A percentile compares a stretch with the other conserved stretches of the same genome.
Evolutionary conservation across 1,140 invertebrate species (phyloP).

Genomic region (Mycetomoellerius zeteki): DNA sequence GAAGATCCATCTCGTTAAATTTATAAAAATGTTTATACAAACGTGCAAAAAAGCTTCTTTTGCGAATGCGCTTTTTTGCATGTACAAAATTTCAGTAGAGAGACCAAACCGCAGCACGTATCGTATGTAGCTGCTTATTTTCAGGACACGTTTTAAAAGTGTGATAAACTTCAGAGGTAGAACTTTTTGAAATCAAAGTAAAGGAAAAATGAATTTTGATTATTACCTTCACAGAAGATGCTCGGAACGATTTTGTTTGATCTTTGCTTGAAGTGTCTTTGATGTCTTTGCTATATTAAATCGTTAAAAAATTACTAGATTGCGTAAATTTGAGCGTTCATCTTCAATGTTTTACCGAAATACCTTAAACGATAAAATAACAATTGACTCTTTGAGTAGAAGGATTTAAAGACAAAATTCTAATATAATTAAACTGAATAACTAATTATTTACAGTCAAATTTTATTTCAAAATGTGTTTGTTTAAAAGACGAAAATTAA

Average conservation of each 20-base stretch:
- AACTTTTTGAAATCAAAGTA: constrained; percentile 39
- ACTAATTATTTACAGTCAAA: background rate
- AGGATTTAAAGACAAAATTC: background rate
- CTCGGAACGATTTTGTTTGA: background rate
- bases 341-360: background rate
- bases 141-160: constrained; percentile 10
- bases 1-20: background rate
- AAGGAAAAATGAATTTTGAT: constrained; percentile 39
- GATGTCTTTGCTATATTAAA: background rate
- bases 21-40: background rate
- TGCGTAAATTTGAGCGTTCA: background rate
- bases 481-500: background rate
- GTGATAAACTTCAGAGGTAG: constrained; percentile 21
- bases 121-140: constrained; percentile 29
- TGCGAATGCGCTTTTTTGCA: background rate
- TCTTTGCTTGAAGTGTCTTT: background rate
- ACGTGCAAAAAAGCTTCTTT: background rate
- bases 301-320: background rate
- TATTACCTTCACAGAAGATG: constrained; percentile 21
- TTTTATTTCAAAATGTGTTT: background rate
- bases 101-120: background rate
- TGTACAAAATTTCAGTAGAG: constrained; percentile 36
- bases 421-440: background rate
- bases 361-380: background rate
- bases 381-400: background rate